Evolutionary conservation across 2,797 vertebrate genomes (phyloP).

Genomic region (Poeciliopsis turneri): DNA sequence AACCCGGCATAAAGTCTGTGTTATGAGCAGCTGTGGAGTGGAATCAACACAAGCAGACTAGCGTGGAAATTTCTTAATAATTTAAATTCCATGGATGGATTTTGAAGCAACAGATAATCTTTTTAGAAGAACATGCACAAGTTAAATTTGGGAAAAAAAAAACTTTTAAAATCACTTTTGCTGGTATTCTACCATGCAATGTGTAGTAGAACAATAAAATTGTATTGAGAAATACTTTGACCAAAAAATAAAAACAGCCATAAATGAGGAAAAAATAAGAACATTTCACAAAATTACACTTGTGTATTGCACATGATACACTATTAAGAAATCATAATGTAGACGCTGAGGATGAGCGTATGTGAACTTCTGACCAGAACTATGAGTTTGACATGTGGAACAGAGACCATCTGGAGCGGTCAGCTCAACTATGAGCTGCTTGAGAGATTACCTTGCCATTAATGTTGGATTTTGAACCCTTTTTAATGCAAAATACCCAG

Average conservation of each 20-base stretch:
- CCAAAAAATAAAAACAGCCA: neutral
- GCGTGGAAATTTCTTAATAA: neutral
- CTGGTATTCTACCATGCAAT: neutral
- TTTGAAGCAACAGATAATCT: neutral
- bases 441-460: conserved; percentile 15
- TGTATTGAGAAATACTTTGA: neutral
- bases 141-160: neutral
- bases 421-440: conserved; percentile 26
- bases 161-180: neutral
- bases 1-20: neutral
- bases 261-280: neutral
- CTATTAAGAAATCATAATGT: neutral
- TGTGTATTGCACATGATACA: neutral
- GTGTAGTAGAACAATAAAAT: neutral
- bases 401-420: conserved; percentile 30
- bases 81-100: neutral
- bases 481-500: conserved; percentile 15
- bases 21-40: neutral
- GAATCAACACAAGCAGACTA: neutral
- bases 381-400: neutral
- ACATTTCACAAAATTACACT: neutral
- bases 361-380: neutral
- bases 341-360: neutral
- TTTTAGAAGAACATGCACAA: neutral
- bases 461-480: conserved; percentile 22